A percentile compares a stretch with the other conserved stretches of the same genome.
phyloP scores from a whole-genome alignment of 2,113 vertebrate genomes.

The Zapornia atra region DNA sequence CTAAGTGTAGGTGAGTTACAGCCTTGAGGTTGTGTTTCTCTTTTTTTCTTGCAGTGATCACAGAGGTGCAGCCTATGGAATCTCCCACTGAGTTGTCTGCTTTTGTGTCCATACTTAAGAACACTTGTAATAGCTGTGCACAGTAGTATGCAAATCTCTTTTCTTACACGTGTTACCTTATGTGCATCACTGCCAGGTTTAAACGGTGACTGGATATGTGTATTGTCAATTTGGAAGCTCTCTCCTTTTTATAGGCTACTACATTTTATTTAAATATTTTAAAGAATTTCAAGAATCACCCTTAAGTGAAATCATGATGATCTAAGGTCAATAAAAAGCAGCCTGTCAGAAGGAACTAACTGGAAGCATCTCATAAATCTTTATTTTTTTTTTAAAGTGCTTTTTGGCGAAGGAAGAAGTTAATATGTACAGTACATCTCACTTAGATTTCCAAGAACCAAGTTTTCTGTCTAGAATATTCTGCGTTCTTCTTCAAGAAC shows the following conservation, averaged over 20 bases:
- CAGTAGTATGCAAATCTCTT: constrained; percentile 35
- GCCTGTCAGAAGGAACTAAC: neutral
- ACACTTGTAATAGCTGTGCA: constrained; percentile 41
- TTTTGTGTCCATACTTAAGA: constrained; percentile 51
- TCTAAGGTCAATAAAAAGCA: neutral
- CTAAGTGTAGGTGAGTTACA: constrained; percentile 60
- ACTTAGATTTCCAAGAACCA: neutral
- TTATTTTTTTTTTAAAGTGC: neutral
- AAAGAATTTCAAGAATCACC: neutral
- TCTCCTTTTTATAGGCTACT: neutral
- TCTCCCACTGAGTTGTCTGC: constrained; percentile 36
- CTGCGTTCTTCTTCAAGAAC: constrained; percentile 1
- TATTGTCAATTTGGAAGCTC: neutral
- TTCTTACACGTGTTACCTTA: neutral
- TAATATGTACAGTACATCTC: neutral
- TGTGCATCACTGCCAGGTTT: neutral
- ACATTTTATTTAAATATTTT: neutral
- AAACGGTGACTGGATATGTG: neutral
- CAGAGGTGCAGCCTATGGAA: constrained; percentile 39
- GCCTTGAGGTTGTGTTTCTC: constrained; percentile 52
- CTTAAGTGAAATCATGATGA: neutral
- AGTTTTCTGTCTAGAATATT: neutral
- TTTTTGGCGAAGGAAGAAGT: neutral
- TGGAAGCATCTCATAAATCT: neutral
- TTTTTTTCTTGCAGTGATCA: constrained; percentile 58